Evolutionary conservation across 23 tunicate genomes (phyloP).

Genomic region (Botrylloides violaceus): DNA sequence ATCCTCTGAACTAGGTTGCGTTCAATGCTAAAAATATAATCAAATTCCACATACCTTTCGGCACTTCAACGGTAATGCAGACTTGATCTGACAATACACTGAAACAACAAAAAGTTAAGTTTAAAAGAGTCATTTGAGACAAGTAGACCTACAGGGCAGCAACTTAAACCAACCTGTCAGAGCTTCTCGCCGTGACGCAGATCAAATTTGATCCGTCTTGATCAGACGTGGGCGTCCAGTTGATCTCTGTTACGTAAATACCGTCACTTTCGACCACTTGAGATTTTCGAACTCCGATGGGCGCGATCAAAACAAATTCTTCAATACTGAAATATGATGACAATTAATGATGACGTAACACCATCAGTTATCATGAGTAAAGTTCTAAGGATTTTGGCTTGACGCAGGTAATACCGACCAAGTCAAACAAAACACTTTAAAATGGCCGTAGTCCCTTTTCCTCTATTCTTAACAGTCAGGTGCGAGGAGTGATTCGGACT

Average conservation of each 20-base stretch:
- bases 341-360: neutral
- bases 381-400: too few relatives aligned
- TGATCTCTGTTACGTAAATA: conserved; percentile 13
- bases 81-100: conserved; percentile 27
- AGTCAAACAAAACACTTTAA: too few relatives aligned
- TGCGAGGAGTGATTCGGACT: too few relatives aligned
- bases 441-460: too few relatives aligned
- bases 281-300: conserved; percentile 29
- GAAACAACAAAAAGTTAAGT: neutral
- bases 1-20: too few relatives aligned
- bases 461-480: too few relatives aligned
- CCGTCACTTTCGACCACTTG: conserved; percentile 9
- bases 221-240: conserved; percentile 32
- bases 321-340: conserved; percentile 8
- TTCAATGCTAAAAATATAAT: too few relatives aligned
- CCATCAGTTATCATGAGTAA: too few relatives aligned
- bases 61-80: conserved; percentile 38
- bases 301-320: conserved; percentile 23
- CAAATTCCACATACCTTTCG: conserved; percentile 19
- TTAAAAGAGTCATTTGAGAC: neutral
- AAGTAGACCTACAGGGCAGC: neutral
- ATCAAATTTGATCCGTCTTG: conserved; percentile 33
- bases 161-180: conserved; percentile 21
- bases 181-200: conserved; percentile 30
- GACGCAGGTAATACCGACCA: too few relatives aligned